These are phyloP conservation scores for Cheilosia impressa DNA, from an alignment of 2,888 invertebrate species.

Conservation along the genomic window DNA sequence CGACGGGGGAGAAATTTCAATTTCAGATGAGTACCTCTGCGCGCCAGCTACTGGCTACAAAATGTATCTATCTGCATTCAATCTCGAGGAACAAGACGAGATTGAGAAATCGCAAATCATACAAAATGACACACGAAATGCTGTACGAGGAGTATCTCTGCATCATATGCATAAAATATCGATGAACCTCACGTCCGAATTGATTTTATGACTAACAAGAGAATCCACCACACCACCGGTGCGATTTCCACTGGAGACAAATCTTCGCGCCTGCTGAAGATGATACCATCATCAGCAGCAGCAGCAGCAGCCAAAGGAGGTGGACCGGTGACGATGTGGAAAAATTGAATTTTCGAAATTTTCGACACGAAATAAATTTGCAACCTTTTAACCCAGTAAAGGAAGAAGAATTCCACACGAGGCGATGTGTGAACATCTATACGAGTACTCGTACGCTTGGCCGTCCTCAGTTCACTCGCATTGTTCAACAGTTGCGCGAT, in stretches of 20 bases:
- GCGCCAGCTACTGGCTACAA: slow-evolving; percentile 34
- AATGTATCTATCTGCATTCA: slow-evolving; percentile 45
- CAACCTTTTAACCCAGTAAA: slow-evolving; percentile 74
- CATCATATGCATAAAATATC: slow-evolving; percentile 70
- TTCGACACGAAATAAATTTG: slow-evolving; percentile 75
- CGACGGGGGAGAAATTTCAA: slow-evolving; percentile 58
- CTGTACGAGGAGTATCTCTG: slow-evolving; percentile 21
- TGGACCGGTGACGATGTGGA: slow-evolving; percentile 53
- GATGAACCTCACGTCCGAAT: slow-evolving; percentile 74
- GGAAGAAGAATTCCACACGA: slow-evolving; percentile 39
- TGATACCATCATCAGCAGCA: slow-evolving; percentile 38
- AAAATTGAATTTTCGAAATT: slow-evolving; percentile 67
- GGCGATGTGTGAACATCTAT: slow-evolving; percentile 41
- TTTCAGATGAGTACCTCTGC: slow-evolving; percentile 58
- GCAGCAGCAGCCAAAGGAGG: slow-evolving; percentile 12
- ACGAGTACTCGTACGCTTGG: not conserved
- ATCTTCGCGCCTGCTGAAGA: slow-evolving; percentile 41
- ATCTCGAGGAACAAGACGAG: slow-evolving; percentile 53
- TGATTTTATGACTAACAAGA: slow-evolving; percentile 73
- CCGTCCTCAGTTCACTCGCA: not conserved
- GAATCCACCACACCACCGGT: slow-evolving; percentile 11
- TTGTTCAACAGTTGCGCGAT: slow-evolving; percentile 55
- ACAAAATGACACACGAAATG: slow-evolving; percentile 71
- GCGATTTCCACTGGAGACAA: slow-evolving; percentile 64
- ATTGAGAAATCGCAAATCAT: slow-evolving; percentile 75